Base-by-base conservation (phyloP, 2,797 vertebrate species). In the Cossypha dichroa region DNA sequence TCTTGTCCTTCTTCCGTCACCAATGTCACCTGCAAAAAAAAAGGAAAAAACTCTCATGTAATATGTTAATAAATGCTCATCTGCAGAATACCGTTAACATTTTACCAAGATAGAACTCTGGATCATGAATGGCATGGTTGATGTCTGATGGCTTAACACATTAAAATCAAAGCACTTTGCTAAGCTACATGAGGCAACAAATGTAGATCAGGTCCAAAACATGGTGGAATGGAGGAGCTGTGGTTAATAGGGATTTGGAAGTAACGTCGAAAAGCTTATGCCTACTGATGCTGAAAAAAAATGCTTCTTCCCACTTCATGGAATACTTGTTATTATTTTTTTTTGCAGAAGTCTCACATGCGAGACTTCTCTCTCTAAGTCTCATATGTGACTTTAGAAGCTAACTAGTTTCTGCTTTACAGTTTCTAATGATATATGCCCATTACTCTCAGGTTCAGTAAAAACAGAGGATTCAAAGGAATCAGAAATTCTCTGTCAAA, bases 11-110 rank as follows among this genome's bases (percentile, higher is more conserved):
- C 92, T 93, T 96, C 88, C 0, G 56, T 96, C 93, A 96, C 97
- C 96, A 96, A 85, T 51, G 80, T 96, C 93, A 97, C 96, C 98
- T 98, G 94, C 41, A 88, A 95, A 93, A 92, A 94, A 94, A 89
- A 90, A 8, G 8, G 21, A 23, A 72, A 73, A 84, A 76, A 85
- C 19, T 0, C 6, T 28, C 21, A 93, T 85, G 58, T 93, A 83
- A 85, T 56, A 79, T 0, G 1, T 73, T 76, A 38, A 81, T 55
- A 88, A 93, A 90, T 15, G 16, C 31, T 75, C 46, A 84, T 25
- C 29, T 69, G 54, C 51, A 63, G 63, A 95, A 84, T n/a, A 88
- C 3, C 17, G 84, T 63, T 85, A 90, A 64, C 52, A 82, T 78
- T 87, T 80, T 62, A 85, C 48, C 33, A 89, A 33, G 34, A 83